Percentiles rank a stretch among this genome's conserved stretches.
Evolutionary conservation across 1,140 invertebrate genomes (phyloP).

Genomic region (Mya arenaria): DNA sequence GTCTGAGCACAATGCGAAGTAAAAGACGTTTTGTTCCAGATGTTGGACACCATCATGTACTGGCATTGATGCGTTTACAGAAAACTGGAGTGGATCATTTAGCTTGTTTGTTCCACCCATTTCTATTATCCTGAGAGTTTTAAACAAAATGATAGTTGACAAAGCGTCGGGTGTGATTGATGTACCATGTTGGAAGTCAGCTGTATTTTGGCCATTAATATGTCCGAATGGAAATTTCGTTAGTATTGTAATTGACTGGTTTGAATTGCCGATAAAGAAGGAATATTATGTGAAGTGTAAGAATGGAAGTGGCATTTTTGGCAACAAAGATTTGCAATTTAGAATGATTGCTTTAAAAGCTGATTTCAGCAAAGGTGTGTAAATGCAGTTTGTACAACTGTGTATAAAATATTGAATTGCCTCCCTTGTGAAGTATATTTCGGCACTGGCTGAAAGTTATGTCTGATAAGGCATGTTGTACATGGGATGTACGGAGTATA

Average conservation of each 20-base stretch:
- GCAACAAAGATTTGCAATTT: constrained; percentile 9
- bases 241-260: background rate
- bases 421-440: too few species aligned
- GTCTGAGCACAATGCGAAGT: constrained; percentile 32
- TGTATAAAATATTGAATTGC: too few species aligned
- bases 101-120: constrained; percentile 41
- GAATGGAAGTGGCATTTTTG: background rate
- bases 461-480: too few species aligned
- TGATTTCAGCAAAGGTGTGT: too few species aligned
- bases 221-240: background rate
- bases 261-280: background rate
- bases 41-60: background rate
- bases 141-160: background rate
- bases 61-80: constrained; percentile 32
- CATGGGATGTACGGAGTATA: too few species aligned
- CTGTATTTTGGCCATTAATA: constrained; percentile 23
- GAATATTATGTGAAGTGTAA: constrained; percentile 6
- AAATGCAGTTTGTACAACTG: too few species aligned
- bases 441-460: too few species aligned
- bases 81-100: background rate
- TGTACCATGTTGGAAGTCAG: constrained; percentile 22
- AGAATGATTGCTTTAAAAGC: background rate
- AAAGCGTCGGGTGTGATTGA: background rate
- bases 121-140: background rate
- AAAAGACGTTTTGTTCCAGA: constrained; percentile 23